Evolutionary conservation across 2,888 invertebrate species (phyloP).

Genomic region (Lasioglossum marginatum): DNA sequence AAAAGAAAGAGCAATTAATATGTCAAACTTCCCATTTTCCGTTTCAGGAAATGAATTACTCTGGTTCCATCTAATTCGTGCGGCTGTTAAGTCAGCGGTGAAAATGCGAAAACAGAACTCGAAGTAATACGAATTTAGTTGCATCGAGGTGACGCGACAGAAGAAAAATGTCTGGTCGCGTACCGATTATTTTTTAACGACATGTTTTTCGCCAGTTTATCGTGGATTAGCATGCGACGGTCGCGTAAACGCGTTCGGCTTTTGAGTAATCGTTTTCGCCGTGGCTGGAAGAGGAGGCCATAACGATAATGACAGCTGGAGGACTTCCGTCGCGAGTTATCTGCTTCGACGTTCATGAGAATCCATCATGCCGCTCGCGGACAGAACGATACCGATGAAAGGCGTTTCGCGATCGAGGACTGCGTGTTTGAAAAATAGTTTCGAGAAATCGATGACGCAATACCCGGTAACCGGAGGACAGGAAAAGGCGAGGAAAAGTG

Average conservation of each 20-base stretch:
- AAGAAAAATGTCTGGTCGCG: neutral
- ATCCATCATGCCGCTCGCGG: conserved; percentile 60
- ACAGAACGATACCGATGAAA: conserved; percentile 46
- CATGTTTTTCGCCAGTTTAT: conserved; percentile 44
- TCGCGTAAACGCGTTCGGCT: conserved; percentile 60
- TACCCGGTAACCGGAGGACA: neutral
- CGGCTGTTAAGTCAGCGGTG: neutral
- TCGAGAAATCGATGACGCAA: neutral
- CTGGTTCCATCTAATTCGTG: neutral
- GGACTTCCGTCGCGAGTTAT: conserved; percentile 50
- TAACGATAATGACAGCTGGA: conserved; percentile 49
- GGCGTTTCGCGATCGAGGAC: conserved; percentile 11
- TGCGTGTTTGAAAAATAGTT: neutral
- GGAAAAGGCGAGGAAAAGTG: conserved; percentile 5
- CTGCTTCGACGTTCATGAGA: conserved; percentile 41
- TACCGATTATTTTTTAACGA: conserved; percentile 33
- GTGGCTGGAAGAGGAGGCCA: conserved; percentile 18
- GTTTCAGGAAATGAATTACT: neutral
- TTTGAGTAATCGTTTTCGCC: conserved; percentile 62
- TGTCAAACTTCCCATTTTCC: neutral
- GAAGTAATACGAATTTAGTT: neutral
- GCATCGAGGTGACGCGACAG: neutral
- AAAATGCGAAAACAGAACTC: neutral
- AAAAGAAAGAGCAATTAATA: neutral
- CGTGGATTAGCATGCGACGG: conserved; percentile 55